Percentiles rank a stretch among this genome's conserved stretches.
phyloP scores from a whole-genome alignment of 2,888 invertebrate species.

The Hedya salicella region DNA sequence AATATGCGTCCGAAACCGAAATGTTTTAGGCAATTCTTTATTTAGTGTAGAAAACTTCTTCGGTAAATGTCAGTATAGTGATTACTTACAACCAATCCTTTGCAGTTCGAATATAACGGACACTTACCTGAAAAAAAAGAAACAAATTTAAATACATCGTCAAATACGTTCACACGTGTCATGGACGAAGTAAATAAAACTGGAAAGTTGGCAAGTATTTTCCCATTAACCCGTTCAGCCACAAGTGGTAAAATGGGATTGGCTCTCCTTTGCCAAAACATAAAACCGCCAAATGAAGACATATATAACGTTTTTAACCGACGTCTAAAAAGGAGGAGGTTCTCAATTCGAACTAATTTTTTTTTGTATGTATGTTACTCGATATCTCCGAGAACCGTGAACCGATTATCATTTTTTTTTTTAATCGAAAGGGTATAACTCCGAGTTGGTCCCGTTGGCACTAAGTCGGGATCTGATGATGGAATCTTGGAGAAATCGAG shows the following conservation, averaged over 20 bases:
- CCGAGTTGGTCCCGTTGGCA: no score
- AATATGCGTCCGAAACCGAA: not conserved
- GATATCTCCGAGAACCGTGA: no score
- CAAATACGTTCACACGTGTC: constrained; percentile 24
- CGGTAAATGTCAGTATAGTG: not conserved
- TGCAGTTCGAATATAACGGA: constrained; percentile 27
- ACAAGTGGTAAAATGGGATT: constrained; percentile 16
- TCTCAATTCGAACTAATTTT: no score
- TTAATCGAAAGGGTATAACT: no score
- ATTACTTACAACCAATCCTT: constrained; percentile 27
- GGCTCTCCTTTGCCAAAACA: constrained; percentile 8
- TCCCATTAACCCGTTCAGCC: constrained; percentile 8
- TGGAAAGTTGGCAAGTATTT: constrained; percentile 12
- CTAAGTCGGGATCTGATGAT: no score
- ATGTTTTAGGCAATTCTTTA: not conserved
- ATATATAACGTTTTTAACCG: not conserved
- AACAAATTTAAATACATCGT: constrained; percentile 39
- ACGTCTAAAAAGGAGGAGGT: no score
- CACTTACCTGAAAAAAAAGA: constrained; percentile 61
- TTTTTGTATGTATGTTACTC: no score
- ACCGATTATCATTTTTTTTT: no score
- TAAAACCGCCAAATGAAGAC: constrained; percentile 6
- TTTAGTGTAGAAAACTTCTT: not conserved
- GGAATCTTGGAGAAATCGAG: no score
- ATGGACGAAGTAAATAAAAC: constrained; percentile 1